Conservation (phyloP, 1,140 invertebrate genomes). For the Pomacea maculata region DNA sequence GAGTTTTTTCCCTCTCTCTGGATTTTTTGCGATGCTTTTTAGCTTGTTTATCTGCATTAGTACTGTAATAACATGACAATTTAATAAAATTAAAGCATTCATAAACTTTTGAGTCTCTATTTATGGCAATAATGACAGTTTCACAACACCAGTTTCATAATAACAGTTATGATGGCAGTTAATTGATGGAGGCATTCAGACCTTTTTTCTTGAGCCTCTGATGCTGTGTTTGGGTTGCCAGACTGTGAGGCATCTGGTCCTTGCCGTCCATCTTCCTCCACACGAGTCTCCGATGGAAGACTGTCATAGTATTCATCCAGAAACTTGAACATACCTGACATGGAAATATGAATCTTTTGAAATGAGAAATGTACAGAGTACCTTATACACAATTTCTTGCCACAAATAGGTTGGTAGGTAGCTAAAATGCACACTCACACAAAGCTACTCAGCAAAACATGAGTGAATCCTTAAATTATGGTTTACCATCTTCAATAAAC, state of each 20-base stretch:
- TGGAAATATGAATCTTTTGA: background rate
- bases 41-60: conserved; percentile 24
- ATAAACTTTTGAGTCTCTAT: too few relatives aligned
- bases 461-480: too few relatives aligned
- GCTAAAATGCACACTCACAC: too few relatives aligned
- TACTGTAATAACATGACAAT: conserved; percentile 7
- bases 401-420: too few relatives aligned
- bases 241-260: conserved; percentile 5
- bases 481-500: too few relatives aligned
- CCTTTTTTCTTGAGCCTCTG: conserved; percentile 27
- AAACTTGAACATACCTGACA: conserved; percentile 54
- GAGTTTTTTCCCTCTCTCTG: conserved; percentile 18
- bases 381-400: too few relatives aligned
- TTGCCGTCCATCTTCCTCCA: conserved; percentile 33
- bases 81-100: too few relatives aligned
- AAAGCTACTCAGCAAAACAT: too few relatives aligned
- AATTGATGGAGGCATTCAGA: background rate
- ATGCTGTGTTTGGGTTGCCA: conserved; percentile 12
- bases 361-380: background rate
- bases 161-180: too few relatives aligned
- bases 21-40: conserved; percentile 32
- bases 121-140: too few relatives aligned
- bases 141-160: too few relatives aligned
- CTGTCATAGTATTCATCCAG: conserved; percentile 55
- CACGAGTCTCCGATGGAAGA: conserved; percentile 26